Base-by-base conservation (phyloP, 2,797 vertebrate genomes). In the Neostethus bicornis region DNA sequence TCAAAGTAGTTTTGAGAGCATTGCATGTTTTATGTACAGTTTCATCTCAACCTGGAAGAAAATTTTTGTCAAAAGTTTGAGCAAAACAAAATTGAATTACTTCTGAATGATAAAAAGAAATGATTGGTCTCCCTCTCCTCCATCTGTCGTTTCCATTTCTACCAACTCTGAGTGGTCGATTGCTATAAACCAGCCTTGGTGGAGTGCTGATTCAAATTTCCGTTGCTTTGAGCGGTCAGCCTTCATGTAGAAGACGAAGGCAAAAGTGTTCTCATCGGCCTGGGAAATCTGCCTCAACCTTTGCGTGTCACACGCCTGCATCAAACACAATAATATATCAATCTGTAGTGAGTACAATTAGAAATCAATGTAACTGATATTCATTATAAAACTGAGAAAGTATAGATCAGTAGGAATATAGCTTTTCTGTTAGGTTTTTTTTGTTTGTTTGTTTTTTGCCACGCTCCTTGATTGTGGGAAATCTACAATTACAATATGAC, bases 191-290 rank as follows among this genome's bases (percentile, higher is more conserved):
- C 90, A 92, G 8, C 89, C 90, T 0, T 0, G 12, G 53, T 84
- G 63, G 39, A 79, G 66, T 4, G 76, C 90, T 0, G 92, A 93
- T 68, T 93, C 91, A 39, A 93, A 93, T 4, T 3, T 81, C 0
- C 61, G 67, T n/a, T 38, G 23, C 1, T 14, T 26, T 0, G 64
- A 50, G 1, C 0, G n/a, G 3, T 51, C 32, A 0, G 39, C n/a
- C 41, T 79, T 89, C 92, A 92, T 92, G 82, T 90, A 93, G 80
- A 93, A 93, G 51, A 93, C 69, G 41, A 85, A 92, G 1, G 85
- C 66, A 47, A 90, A 75, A 24, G 56, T 21, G 5, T 1, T 24
- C 12, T 70, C 38, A 9, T 92, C 88, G 0, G 8, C 74, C 42
- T 19, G 67, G 7, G 68, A 85, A 72, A 93, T 92, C 4, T 28